phyloP scores from a whole-genome alignment of 2,113 vertebrate species.

The Myrmophylax atrothorax region DNA sequence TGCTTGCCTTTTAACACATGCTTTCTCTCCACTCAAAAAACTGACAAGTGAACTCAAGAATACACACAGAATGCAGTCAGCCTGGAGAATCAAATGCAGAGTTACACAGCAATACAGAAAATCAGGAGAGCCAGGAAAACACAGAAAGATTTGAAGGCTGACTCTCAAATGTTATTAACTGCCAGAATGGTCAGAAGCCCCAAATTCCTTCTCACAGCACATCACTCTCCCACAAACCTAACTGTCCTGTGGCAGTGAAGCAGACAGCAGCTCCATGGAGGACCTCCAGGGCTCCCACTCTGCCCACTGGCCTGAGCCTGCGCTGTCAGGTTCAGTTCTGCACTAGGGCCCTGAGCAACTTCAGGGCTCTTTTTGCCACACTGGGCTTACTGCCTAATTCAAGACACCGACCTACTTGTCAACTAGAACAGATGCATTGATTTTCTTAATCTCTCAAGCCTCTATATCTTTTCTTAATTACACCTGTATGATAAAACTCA shows the following conservation, averaged over 20 bases:
- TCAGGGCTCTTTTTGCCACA: background rate
- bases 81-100: background rate
- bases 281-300: background rate
- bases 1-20: background rate
- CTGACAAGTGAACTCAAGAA: background rate
- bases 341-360: background rate
- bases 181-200: background rate
- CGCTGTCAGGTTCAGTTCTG: background rate
- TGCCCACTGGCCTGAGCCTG: background rate
- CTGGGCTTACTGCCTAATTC: background rate
- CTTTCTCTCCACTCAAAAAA: background rate
- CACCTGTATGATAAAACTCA: background rate
- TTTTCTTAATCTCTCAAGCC: background rate
- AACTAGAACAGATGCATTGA: background rate
- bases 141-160: background rate
- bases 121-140: background rate
- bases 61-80: background rate
- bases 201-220: background rate
- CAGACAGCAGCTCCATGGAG: fast-evolving
- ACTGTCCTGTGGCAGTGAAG: background rate
- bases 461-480: background rate
- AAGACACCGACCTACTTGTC: background rate
- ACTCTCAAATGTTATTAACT: background rate
- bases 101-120: background rate
- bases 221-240: background rate